A percentile compares a stretch with the other conserved stretches of the same genome.
Conservation (phyloP, 2,888 invertebrate genomes). For the Flexamia atlantica region DNA sequence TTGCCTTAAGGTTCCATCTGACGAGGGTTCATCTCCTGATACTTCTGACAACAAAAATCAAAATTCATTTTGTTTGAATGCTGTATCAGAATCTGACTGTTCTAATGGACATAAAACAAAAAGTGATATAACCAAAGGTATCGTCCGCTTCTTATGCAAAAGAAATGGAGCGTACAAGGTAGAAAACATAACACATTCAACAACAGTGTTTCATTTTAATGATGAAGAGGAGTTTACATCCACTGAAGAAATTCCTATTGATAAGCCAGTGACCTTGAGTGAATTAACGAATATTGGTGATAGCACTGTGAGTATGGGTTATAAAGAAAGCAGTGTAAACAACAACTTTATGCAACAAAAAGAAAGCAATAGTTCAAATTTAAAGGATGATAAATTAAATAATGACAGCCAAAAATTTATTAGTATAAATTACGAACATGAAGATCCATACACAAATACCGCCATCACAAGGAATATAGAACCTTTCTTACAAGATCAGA, state of each 20-base stretch:
- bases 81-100: not conserved
- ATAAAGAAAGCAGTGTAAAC: not conserved
- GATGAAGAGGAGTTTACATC: not conserved
- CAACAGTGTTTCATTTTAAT: conserved; percentile 1
- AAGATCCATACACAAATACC: too few relatives aligned
- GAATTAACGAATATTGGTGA: not conserved
- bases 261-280: not conserved
- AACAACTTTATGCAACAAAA: not conserved
- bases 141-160: not conserved
- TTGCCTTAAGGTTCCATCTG: not conserved
- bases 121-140: not conserved
- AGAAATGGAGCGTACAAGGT: not conserved
- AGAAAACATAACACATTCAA: not conserved
- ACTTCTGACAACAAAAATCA: not conserved
- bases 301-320: not conserved
- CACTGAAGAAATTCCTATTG: not conserved
- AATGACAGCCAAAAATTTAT: too few relatives aligned
- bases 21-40: not conserved
- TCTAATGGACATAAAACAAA: not conserved
- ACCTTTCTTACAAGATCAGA: too few relatives aligned
- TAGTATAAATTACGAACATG: too few relatives aligned
- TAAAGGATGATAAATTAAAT: too few relatives aligned
- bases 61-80: not conserved
- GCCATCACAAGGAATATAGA: too few relatives aligned
- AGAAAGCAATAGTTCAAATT: too few relatives aligned